These are phyloP conservation scores for Pseudotriccus pelzelni DNA, from an alignment of 2,797 vertebrate species.

Conservation along the genomic window DNA sequence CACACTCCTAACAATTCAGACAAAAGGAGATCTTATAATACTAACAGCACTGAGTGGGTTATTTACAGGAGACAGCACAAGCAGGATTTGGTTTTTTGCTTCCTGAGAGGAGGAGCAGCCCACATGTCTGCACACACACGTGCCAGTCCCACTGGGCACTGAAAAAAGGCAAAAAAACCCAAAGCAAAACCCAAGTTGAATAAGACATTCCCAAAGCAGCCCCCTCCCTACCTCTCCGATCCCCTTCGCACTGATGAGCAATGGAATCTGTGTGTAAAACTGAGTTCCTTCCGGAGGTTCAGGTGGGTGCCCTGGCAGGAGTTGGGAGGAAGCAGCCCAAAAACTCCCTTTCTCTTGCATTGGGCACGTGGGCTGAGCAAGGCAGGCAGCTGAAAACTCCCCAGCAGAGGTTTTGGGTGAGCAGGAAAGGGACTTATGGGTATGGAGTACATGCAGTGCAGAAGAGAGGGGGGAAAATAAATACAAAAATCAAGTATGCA, in stretches of 20 bases:
- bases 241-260: background rate
- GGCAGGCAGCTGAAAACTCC: background rate
- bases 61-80: background rate
- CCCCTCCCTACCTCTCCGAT: background rate
- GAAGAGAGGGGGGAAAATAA: background rate
- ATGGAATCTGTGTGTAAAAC: background rate
- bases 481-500: background rate
- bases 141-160: background rate
- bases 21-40: background rate
- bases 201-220: background rate
- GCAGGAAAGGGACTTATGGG: background rate
- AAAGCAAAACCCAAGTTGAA: background rate
- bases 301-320: background rate
- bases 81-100: background rate
- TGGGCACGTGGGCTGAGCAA: background rate
- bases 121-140: rapidly evolving
- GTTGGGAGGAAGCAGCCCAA: background rate
- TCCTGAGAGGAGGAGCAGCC: background rate
- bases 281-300: background rate
- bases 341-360: background rate
- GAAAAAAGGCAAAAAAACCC: background rate
- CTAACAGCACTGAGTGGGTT: background rate
- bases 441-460: background rate
- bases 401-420: background rate
- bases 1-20: background rate